Percentiles rank a stretch among this genome's conserved stretches.
Conservation (phyloP, 2,888 invertebrate genomes). For the Hydraecia micacea region DNA sequence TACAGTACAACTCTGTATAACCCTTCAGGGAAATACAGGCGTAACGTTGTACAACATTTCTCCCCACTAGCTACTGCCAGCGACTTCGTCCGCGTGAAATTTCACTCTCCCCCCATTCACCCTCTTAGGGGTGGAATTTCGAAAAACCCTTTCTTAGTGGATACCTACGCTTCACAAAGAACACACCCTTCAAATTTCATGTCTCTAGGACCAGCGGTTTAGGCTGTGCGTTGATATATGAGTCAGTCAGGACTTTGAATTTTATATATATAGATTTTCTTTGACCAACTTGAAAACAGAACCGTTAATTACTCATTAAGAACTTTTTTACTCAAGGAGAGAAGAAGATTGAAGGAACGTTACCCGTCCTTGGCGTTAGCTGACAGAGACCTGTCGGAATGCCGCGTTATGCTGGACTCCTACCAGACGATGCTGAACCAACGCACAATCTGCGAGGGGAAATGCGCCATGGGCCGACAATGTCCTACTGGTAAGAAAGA, state of each 20-base stretch:
- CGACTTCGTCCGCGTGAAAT: too few species aligned
- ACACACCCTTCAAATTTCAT: too few species aligned
- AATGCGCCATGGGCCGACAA: constrained; percentile 95
- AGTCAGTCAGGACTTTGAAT: too few species aligned
- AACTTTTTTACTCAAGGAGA: constrained; percentile 90
- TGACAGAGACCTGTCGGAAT: constrained; percentile 94
- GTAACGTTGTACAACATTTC: too few species aligned
- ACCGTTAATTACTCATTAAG: constrained; percentile 2
- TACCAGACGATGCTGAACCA: constrained; percentile 95
- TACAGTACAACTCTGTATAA: not conserved
- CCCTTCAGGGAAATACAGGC: not conserved
- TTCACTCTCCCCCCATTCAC: too few species aligned
- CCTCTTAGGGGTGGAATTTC: too few species aligned
- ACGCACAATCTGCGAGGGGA: constrained; percentile 96
- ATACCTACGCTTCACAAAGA: too few species aligned
- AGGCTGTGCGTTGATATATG: too few species aligned
- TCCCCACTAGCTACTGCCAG: too few species aligned
- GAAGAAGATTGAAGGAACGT: constrained; percentile 95
- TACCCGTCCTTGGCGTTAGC: constrained; percentile 94
- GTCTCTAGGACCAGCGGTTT: too few species aligned
- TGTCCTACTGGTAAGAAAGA: constrained; percentile 94
- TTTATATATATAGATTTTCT: too few species aligned
- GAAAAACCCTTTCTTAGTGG: too few species aligned
- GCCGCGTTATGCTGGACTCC: constrained; percentile 94
- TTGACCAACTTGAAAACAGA: not conserved